Base-by-base conservation (phyloP, 2,888 invertebrate genomes). In the Margaritifera margaritifera region DNA sequence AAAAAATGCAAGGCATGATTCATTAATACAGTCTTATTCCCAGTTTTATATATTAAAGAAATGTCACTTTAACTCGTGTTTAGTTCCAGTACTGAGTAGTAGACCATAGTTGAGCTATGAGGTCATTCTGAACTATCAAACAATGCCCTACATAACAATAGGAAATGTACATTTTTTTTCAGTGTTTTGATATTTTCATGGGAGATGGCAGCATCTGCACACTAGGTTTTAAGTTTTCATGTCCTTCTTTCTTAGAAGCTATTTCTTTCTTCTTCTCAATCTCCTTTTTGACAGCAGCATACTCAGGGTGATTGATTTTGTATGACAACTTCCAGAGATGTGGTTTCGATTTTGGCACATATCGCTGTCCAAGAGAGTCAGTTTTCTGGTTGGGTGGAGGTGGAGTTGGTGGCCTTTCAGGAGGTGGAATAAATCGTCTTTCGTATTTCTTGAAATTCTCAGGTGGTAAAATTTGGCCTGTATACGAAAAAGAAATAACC, bases 381-480 rank as follows among this genome's bases (percentile, higher is more conserved):
- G 82, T 82, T 62, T 81, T 83, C 72, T 83, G 81, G 20, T 78
- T 80, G 5, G 75, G 66, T 42, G 86, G 85, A 6, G 83, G 82
- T 11, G 84, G 82, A 5, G 83, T 80, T 15, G 83, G 83, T 2
- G 82, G 79, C 8, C 78, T 63, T n/a, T 82, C 79, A 22, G 81
- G 80, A 1, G 84, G 81, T 6, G 86, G 85, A 18, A 87, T 55
- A 72, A 87, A 85, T 11, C 84, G 75, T 59, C 82, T 84, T n/a
- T 79, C 80, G 72, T 89, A 87, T 65, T 81, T 84, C 72, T 86
- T 86, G 79, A 83, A 88, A 74, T 88, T 85, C 63, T 84, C 84
- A 51, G 89, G 89, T 62, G 89, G 88, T n/a, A 87, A 72, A 62
- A 88, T 88, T 27, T 85, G 80, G 24, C 89, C 89, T 89, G 80